Evolutionary conservation across 1,140 invertebrate genomes (phyloP).

Genomic region (Cotesia vestalis): DNA sequence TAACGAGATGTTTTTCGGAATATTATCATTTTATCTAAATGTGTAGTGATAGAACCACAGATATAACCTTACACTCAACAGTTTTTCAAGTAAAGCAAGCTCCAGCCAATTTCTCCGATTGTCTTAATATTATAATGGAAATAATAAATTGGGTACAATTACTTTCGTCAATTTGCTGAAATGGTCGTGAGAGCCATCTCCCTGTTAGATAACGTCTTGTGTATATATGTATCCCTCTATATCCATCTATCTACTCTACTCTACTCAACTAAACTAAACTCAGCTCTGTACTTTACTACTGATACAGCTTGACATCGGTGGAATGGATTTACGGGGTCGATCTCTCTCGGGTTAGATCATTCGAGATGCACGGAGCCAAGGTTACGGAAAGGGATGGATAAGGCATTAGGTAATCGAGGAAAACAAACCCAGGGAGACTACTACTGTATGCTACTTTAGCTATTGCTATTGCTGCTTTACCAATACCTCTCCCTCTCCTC

Average conservation of each 20-base stretch:
- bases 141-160: conserved; percentile 10
- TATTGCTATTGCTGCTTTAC: too few relatives aligned
- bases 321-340: conserved; percentile 20
- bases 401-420: conserved; percentile 36
- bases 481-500: too few relatives aligned
- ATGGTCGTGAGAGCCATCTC: too few relatives aligned
- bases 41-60: conserved; percentile 6
- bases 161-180: too few relatives aligned
- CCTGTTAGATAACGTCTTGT: conserved; percentile 10
- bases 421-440: conserved; percentile 27
- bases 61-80: not conserved
- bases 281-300: conserved; percentile 2
- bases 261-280: not conserved
- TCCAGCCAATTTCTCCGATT: not conserved
- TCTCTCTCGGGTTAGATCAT: not conserved
- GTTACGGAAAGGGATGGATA: conserved; percentile 29
- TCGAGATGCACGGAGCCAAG: conserved; percentile 5
- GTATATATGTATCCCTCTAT: not conserved
- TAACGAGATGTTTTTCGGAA: conserved; percentile 12
- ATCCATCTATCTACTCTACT: not conserved
- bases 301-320: conserved; percentile 28
- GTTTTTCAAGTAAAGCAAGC: not conserved
- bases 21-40: conserved; percentile 14
- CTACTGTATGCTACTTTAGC: conserved; percentile 7
- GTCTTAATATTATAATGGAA: conserved; percentile 6